Evolutionary conservation across 2,797 vertebrate species (phyloP), one percentile per base, ranked within the genome.

Genomic region (Sternarchorhynchus goeldii): DNA sequence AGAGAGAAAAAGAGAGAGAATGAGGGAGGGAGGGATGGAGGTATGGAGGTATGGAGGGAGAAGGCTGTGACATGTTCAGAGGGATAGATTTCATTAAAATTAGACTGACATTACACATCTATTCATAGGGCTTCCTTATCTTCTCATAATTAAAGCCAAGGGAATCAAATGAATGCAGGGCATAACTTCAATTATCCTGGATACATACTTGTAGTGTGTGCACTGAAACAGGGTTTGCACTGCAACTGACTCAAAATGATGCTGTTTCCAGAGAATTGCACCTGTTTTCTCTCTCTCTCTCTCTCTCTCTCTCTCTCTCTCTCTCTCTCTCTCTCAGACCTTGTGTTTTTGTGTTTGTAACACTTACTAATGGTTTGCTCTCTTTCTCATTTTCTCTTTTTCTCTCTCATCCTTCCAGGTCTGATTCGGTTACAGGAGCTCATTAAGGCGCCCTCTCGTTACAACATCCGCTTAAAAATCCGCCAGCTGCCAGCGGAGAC

Each of bases 341-440:
- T 70, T 50, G 32, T 4, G 62, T 58, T 57, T 56, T 71, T 62
- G 41, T 50, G 36, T 67, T 73, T 78, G 60, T 69, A 69, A 36
- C 31, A 31, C 50, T 69, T 63, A 56, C 45, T 76, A 70, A 80
- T 71, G 62, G 53, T 45, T 39, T 57, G 58, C 20, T 50, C 20
- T 62, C 56, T 72, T 6, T 32, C n/a, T 56, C 56, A 77, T 66
- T 56, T 2, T 72, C 0, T 59, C 14, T 55, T 86, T 89, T 82
- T 85, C 76, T 58, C 85, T 64, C 66, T 68, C 77, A 72, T 41
- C 88, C 34, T 76, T 29, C 72, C 53, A 98, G 97, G 97, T 88
- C 94, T 99, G 85, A 98, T 99, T 92, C 95, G 96, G 80, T 92
- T 99, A 89, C 97, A 99, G 89, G 97, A 98, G 87, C 96, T 99